Base-by-base conservation (phyloP, 1,140 invertebrate genomes). In the Drosophila ogumai region DNA sequence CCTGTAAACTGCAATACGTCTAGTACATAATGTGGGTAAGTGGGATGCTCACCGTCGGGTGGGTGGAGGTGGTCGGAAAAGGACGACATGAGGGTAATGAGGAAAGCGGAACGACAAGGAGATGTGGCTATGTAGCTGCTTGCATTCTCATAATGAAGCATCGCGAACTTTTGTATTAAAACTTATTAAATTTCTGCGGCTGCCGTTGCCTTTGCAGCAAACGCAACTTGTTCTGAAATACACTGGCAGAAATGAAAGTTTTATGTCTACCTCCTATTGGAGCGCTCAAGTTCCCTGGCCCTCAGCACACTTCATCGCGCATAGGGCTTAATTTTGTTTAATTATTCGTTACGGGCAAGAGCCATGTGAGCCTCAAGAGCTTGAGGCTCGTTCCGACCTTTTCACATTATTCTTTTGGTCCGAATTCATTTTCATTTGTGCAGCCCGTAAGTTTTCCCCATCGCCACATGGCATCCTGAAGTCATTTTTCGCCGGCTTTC, bases 131-230 rank as follows among this genome's bases (percentile, higher is more conserved):
- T 10, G 32, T 65, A 63, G 65, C 56, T 55, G 66, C 66, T 54
- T 58, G 75, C 79, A 59, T 69, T 82, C 50, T 46, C 54, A 77
- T 88, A 88, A 87, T 88, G 80, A 88, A 84, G 79, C 60, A 69
- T 67, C 52, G 40, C 60, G 61, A 87, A 88, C 76, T 87, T 87
- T 82, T 82, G 76, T 80, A 80, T 88, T 80, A 80, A 77, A 87
- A 90, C 76, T 87, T 88, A 90, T 84, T 87, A 87, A 78, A 90
- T 90, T 87, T 84, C 60, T 74, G 77, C 63, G 63, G 82, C 56
- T 81, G 60, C 19, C 25, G 25, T 28, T 77, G 66, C 61, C 28
- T 55, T 28, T 28, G 25, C 25, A 28, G 63, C 50, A 43, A 43
- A 43, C 65, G 49, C 57, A 68, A 22, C 41, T 54, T 8, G 13